Percentiles rank a stretch among this genome's conserved stretches.
Conservation (phyloP, 2,888 invertebrate species). For the Agriopis leucophaearia region DNA sequence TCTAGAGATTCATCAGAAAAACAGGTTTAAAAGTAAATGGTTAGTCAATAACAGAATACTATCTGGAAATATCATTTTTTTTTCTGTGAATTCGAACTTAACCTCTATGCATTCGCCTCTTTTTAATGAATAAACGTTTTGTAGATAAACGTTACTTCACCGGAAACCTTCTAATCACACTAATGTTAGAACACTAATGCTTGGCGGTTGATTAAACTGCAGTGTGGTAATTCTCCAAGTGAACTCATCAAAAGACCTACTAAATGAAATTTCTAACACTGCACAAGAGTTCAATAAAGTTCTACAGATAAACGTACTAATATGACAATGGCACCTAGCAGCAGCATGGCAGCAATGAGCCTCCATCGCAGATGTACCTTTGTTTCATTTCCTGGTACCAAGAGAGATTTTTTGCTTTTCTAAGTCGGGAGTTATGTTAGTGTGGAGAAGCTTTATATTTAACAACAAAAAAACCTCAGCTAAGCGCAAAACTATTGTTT, state of each 20-base stretch:
- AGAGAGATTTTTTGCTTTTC: slow-evolving; percentile 60
- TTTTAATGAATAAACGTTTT: no score
- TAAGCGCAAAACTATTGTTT: neutral
- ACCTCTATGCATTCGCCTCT: no score
- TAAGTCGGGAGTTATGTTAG: slow-evolving; percentile 47
- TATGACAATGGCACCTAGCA: slow-evolving; percentile 1
- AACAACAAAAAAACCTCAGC: neutral
- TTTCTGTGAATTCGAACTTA: no score
- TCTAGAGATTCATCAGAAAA: no score
- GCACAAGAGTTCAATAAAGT: slow-evolving; percentile 6
- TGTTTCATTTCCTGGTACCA: slow-evolving; percentile 72
- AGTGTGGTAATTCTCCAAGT: neutral
- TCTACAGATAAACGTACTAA: neutral
- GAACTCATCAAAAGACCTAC: neutral
- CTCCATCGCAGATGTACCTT: slow-evolving; percentile 58
- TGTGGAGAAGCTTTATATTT: slow-evolving; percentile 28
- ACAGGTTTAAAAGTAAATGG: no score
- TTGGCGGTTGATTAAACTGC: no score
- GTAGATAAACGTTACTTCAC: no score
- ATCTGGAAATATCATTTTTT: no score
- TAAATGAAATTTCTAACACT: neutral
- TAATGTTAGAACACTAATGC: no score
- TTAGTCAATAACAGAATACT: no score
- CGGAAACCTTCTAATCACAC: no score
- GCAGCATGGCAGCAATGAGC: slow-evolving; percentile 37